Percentiles rank a stretch among this genome's conserved stretches.
phyloP scores from a whole-genome alignment of 2,113 vertebrate genomes.

The Panurus biarmicus region DNA sequence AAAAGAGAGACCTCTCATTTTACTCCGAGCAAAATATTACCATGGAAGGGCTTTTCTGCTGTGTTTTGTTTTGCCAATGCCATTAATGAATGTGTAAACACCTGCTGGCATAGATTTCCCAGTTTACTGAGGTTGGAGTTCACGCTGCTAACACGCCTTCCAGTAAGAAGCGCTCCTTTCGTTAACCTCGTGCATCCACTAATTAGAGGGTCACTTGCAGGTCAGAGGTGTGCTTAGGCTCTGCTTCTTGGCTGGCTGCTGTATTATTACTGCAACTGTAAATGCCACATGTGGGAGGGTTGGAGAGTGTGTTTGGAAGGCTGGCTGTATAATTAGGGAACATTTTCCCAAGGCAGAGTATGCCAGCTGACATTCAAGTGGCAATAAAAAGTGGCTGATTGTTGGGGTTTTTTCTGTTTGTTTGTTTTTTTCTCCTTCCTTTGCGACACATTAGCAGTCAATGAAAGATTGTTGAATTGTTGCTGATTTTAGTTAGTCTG shows the following conservation, averaged over 20 bases:
- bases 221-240: conserved; percentile 58
- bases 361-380: conserved; percentile 68
- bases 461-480: not conserved
- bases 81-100: conserved; percentile 47
- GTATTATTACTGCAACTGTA: conserved; percentile 57
- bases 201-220: conserved; percentile 73
- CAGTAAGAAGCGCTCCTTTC: not conserved
- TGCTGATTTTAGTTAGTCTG: not conserved
- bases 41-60: not conserved
- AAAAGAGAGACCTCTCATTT: conserved; percentile 5
- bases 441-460: not conserved
- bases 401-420: not conserved
- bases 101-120: conserved; percentile 64
- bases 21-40: not conserved
- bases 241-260: conserved; percentile 29
- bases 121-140: conserved; percentile 55
- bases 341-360: conserved; percentile 55
- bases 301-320: conserved; percentile 64
- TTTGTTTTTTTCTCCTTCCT: not conserved
- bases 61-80: conserved; percentile 20
- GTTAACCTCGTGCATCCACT: conserved; percentile 63
- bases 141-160: not conserved
- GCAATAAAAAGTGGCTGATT: conserved; percentile 44
- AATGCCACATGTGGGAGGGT: conserved; percentile 59
- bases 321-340: conserved; percentile 63